Conservation (phyloP, 2,888 invertebrate genomes). For the Cosmia trapezina region DNA sequence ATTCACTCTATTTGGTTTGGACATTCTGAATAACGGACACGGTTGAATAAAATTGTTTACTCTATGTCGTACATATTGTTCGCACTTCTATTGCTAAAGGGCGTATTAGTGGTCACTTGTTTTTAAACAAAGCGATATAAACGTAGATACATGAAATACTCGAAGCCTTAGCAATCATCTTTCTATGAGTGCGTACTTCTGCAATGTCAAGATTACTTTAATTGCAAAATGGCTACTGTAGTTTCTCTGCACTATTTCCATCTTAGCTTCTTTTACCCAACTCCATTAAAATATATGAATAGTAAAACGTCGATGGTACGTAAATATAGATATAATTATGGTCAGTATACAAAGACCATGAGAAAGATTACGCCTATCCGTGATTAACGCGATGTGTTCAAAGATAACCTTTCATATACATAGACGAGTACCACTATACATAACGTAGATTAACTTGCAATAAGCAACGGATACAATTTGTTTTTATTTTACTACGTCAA, state of each 20-base stretch:
- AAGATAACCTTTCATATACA: constrained; percentile 46
- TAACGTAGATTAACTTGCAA: constrained; percentile 21
- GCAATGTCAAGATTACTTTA: constrained; percentile 47
- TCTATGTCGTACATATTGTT: constrained; percentile 31
- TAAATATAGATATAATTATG: constrained; percentile 3
- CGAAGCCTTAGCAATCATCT: constrained; percentile 23
- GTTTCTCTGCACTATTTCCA: constrained; percentile 11
- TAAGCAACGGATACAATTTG: constrained; percentile 6
- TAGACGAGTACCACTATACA: not conserved
- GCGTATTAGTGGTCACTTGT: constrained; percentile 22
- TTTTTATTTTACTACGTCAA: constrained; percentile 31
- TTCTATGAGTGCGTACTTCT: constrained; percentile 24
- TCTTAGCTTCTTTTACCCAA: constrained; percentile 10
- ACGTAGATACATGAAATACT: constrained; percentile 14
- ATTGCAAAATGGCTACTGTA: constrained; percentile 14
- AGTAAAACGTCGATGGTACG: constrained; percentile 3
- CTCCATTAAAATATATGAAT: constrained; percentile 14
- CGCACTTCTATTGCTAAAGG: constrained; percentile 18
- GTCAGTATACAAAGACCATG: constrained; percentile 10
- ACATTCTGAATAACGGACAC: constrained; percentile 44
- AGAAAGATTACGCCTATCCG: constrained; percentile 31
- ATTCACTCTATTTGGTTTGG: constrained; percentile 31
- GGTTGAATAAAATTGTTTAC: constrained; percentile 42
- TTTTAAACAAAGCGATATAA: constrained; percentile 34
- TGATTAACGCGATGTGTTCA: constrained; percentile 31